Base-by-base conservation (phyloP, 2,113 vertebrate species). In the Charadrius vociferus region DNA sequence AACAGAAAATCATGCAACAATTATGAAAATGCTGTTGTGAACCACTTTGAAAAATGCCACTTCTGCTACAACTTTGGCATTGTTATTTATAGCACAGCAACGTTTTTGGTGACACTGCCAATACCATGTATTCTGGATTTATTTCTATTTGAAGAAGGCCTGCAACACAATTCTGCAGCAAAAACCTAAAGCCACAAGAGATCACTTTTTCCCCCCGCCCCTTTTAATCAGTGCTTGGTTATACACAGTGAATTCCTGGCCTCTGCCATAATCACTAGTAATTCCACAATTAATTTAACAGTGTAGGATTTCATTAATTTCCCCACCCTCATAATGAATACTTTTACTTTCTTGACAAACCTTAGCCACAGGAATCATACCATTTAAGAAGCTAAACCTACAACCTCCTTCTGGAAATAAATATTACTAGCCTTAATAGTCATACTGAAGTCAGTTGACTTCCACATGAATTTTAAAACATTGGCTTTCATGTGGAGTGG, bases 151-250 rank as follows among this genome's bases (percentile, higher is more conserved):
- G 30, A 94, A 81, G 50, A 41, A 20, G 15, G 22, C 15, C 39
- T 53, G 13, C 8, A 70, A 45, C 14, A 55, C 26, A 80, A 14
- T 41, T 79, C 58, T 55, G n/a, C 19, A 65, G 17, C 5, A 50
- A 75, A 79, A 90, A 74, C 3, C 32, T 52, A 27, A 78, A 79
- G 21, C 14, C 61, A 86, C 12, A 55, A 34, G 29, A 56, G 34
- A 68, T 5, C 6, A 20, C 5, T 32, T 79, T 50, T 20, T 6
- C 4, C 6, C 20, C 20, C 36, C 61, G 24, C 4, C 1, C 1
- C 9, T 58, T 75, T 72, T 55, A 63, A 68, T 65, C 36, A 74
- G 32, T 39, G 5, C 6, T 84, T 73, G 8, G 2, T 72, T 72
- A 34, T 16, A 39, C 37, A 21, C 7, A 63, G 10, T 11, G 24